A percentile compares a stretch with the other conserved stretches of the same genome.
These are phyloP conservation scores for Poecilia velifera DNA, from an alignment of 2,797 vertebrate genomes.

Conservation along the genomic window DNA sequence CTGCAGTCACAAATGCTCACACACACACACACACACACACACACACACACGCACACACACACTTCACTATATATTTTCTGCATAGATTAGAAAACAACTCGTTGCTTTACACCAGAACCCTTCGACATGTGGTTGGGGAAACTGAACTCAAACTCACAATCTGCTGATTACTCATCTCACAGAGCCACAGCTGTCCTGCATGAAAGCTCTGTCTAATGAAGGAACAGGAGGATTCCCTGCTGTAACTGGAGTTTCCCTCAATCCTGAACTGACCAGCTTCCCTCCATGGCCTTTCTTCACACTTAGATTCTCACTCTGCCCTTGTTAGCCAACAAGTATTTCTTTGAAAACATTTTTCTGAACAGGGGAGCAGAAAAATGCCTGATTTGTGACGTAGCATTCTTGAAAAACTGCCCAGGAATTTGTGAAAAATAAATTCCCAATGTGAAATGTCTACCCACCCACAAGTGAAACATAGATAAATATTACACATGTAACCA, in stretches of 20 bases:
- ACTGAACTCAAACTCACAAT: background rate
- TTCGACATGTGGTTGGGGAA: background rate
- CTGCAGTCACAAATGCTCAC: background rate
- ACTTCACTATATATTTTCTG: background rate
- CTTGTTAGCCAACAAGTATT: background rate
- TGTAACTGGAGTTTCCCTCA: background rate
- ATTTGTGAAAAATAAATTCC: background rate
- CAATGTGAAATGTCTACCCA: too few species aligned
- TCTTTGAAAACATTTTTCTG: background rate
- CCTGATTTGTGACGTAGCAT: background rate
- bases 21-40: background rate
- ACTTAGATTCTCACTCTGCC: background rate
- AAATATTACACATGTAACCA: background rate
- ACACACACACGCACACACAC: background rate
- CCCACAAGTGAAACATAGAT: background rate
- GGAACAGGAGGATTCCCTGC: background rate
- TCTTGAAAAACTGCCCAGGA: background rate
- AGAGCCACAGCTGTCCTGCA: background rate
- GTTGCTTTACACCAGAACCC: background rate
- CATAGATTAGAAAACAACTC: background rate
- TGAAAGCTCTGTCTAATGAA: background rate
- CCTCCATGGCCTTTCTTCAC: too few species aligned
- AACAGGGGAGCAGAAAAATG: background rate
- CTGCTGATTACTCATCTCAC: background rate
- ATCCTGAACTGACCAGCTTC: background rate